A percentile compares a stretch with the other conserved stretches of the same genome.
Evolutionary conservation across 1,140 invertebrate species (phyloP).

Genomic region (Holotrichia oblita): DNA sequence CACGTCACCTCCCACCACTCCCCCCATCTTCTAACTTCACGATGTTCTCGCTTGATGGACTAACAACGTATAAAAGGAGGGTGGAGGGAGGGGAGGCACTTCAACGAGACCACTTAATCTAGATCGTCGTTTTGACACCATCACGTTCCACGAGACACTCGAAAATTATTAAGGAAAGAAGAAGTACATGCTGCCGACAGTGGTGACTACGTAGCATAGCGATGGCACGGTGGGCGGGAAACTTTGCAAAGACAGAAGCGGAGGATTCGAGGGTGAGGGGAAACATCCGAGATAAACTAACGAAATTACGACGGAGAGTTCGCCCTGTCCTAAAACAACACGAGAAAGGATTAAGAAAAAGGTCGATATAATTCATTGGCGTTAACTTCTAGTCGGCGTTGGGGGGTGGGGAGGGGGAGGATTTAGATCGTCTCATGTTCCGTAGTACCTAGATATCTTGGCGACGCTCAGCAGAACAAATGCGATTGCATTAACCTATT

Average conservation of each 20-base stretch:
- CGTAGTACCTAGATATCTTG: background rate
- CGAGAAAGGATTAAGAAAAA: slow-evolving; percentile 11
- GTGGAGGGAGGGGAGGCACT: background rate
- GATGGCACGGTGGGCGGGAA: background rate
- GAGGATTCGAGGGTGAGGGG: background rate
- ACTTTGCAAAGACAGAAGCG: background rate
- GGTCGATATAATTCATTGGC: background rate
- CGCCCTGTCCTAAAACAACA: slow-evolving; percentile 11
- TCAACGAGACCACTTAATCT: background rate
- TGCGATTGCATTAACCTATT: slow-evolving; percentile 16
- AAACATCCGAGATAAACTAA: background rate
- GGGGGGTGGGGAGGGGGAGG: background rate
- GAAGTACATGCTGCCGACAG: no score
- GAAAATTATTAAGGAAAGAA: background rate
- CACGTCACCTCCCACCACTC: background rate
- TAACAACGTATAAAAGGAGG: background rate
- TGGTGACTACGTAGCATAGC: background rate
- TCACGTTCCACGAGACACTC: background rate
- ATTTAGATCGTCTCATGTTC: no score
- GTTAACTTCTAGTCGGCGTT: background rate
- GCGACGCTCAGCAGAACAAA: slow-evolving; percentile 7
- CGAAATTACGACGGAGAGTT: background rate
- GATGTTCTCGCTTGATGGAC: background rate
- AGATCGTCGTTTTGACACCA: slow-evolving; percentile 7
- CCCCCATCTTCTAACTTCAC: background rate